Conservation (phyloP, 2,888 invertebrate species). For the Sphaerophoria rueppellii region DNA sequence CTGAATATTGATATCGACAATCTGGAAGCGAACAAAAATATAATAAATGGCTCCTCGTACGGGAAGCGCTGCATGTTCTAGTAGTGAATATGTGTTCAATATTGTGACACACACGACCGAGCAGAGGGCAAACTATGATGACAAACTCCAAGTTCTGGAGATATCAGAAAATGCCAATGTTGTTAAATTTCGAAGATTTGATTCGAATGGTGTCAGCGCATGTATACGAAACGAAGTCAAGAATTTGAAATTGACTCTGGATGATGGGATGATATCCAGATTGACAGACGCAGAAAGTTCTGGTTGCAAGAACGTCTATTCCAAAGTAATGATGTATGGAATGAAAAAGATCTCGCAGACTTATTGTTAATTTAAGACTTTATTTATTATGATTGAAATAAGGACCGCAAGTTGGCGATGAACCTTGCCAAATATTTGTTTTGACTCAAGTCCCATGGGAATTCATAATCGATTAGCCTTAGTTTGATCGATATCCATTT, state of each 20-base stretch:
- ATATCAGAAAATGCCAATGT: constrained; percentile 74
- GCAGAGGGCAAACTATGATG: constrained; percentile 49
- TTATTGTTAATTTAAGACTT: no score
- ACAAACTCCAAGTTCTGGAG: constrained; percentile 72
- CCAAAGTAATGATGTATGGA: constrained; percentile 77
- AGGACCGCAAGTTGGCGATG: no score
- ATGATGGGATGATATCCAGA: constrained; percentile 74
- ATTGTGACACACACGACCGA: constrained; percentile 74
- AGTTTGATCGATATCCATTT: no score
- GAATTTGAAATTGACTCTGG: constrained; percentile 74
- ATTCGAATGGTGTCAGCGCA: constrained; percentile 75
- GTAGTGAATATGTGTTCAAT: constrained; percentile 79
- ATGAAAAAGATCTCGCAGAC: not conserved
- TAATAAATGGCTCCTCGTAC: constrained; percentile 67
- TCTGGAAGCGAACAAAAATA: constrained; percentile 74
- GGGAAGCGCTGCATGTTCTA: constrained; percentile 71
- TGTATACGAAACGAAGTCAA: constrained; percentile 77
- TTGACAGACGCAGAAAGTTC: constrained; percentile 75
- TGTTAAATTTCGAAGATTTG: constrained; percentile 76
- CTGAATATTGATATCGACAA: constrained; percentile 80
- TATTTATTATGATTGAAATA: no score
- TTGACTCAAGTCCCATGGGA: no score
- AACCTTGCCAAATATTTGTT: no score
- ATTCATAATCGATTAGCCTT: no score
- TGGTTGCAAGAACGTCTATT: constrained; percentile 79